phyloP scores from a whole-genome alignment of 2,797 vertebrate genomes.

The Galagoides demidoff region DNA sequence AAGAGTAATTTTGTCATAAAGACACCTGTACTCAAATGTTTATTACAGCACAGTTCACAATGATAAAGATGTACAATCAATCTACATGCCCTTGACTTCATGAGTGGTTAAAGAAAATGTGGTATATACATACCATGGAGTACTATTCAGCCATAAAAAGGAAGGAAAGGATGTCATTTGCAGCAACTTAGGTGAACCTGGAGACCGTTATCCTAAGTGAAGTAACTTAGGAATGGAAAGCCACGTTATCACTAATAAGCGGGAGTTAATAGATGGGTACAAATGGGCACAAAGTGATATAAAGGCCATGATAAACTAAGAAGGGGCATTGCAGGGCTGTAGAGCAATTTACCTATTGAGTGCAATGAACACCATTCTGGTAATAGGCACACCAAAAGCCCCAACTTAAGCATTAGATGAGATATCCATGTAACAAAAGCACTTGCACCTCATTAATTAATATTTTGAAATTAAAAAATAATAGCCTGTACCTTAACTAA shows the following conservation, averaged over 20 bases:
- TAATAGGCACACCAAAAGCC: background rate
- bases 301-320: background rate
- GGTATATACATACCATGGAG: background rate
- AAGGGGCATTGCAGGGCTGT: background rate
- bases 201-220: background rate
- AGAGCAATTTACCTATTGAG: background rate
- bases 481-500: background rate
- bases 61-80: background rate
- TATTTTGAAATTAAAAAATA: background rate
- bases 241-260: background rate
- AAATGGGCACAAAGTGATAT: background rate
- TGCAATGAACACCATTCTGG: background rate
- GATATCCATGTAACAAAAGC: background rate
- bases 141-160: background rate
- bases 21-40: background rate
- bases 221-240: background rate
- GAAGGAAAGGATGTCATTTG: background rate
- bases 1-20: background rate
- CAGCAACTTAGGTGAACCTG: background rate
- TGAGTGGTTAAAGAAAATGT: background rate
- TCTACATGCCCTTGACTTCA: background rate
- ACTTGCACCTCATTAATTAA: background rate
- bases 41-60: background rate
- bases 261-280: background rate
- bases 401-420: background rate